Conservation (phyloP, 2,113 vertebrate genomes). For the Atherinomorus stipes region DNA sequence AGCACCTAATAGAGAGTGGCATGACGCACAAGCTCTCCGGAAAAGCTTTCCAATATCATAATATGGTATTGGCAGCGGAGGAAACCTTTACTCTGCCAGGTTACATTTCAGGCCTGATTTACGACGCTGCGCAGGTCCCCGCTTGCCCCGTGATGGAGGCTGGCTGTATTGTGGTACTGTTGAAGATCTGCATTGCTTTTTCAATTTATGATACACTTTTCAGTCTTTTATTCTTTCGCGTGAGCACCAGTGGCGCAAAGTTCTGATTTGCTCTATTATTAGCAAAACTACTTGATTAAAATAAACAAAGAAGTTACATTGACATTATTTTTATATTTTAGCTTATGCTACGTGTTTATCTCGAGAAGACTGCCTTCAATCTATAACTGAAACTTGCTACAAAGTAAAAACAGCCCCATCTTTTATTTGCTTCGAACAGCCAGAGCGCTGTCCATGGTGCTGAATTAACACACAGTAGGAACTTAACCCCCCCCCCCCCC, state of each 20-base stretch:
- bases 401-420: neutral
- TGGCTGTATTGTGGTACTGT: neutral
- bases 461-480: too few species aligned
- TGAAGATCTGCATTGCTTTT: neutral
- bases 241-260: neutral
- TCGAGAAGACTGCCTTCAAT: neutral
- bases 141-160: slow-evolving; percentile 5
- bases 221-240: neutral
- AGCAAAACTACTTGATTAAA: too few species aligned
- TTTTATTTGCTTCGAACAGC: neutral
- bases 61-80: slow-evolving; percentile 53
- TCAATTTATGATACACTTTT: neutral
- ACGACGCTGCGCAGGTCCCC: slow-evolving; percentile 27
- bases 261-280: neutral
- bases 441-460: neutral
- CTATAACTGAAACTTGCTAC: neutral
- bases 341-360: too few species aligned
- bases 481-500: too few species aligned
- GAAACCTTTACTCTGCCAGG: slow-evolving; percentile 58
- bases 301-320: neutral
- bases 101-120: slow-evolving; percentile 68
- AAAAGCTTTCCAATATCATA: slow-evolving; percentile 72
- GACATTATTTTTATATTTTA: neutral
- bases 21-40: slow-evolving; percentile 68
- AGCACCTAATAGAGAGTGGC: slow-evolving; percentile 79